Base-by-base conservation (phyloP, 2,113 vertebrate species). In the Pseudopipra pipra region DNA sequence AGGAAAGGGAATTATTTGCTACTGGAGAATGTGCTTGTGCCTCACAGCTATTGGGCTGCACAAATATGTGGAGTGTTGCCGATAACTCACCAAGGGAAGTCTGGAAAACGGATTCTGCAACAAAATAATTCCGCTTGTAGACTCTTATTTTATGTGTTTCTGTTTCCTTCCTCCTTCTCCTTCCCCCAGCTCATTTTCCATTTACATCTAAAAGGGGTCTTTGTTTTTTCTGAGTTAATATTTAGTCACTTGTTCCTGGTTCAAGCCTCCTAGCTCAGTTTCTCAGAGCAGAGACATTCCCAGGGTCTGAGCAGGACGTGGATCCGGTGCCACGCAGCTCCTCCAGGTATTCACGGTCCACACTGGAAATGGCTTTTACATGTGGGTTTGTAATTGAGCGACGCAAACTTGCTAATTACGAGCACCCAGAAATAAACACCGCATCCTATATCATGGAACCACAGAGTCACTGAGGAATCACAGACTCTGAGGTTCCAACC, bases 181-280 rank as follows among this genome's bases (percentile, higher is more conserved):
- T 17, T n/a, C 14, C 9, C 1, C 15, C n/a, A 37, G 6, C 28
- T 9, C 5, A 16, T 8, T 8, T 66, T 46, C 44, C 52, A 88
- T 92, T 94, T 92, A 59, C 90, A 93, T 93, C 76, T 95, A 90
- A 95, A 92, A 61, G 77, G 82, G 52, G 72, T 37, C 88, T 93
- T 90, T 95, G 90, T 85, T 86, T 93, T 82, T 83, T 25, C 88
- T 59, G 79, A 89, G 87, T 83, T 81, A 91, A 61, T 85, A 85
- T 95, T 96, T 94, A 83, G 90, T 80, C 72, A 47, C 59, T 86
- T 35, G 59, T 87, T 96, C 90, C 85, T 51, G 9, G 0, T 70
- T 79, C 14, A 62, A 63, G 78, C 71, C 47, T 93, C 43, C 58
- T 11, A 51, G 75, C 58, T 73, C 27, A 3, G 67, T 70, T 93